Base-by-base conservation (phyloP, 2,113 vertebrate species). In the Channa maculata region DNA sequence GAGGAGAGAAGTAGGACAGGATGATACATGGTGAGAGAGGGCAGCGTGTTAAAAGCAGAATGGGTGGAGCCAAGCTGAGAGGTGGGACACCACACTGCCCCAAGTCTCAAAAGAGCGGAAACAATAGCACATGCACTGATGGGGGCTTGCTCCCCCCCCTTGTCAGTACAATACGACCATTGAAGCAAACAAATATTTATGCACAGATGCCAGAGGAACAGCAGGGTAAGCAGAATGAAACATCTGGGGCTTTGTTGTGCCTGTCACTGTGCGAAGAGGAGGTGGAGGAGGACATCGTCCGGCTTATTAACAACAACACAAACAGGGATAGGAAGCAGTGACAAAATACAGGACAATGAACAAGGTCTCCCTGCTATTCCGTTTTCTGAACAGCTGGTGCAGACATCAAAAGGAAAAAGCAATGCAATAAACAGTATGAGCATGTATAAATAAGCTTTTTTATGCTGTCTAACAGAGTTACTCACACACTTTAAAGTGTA, bases 151-250 rank as follows among this genome's bases (percentile, higher is more conserved):
- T 82, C 77, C 63, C 82, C 86, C 74, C 45, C 59, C 82, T 48
- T 15, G 65, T 61, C 52, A 15, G 48, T 45, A 92, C 92, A 92
- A 92, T 89, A 83, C 75, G 39, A 49, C 67, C 80, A 89, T 92
- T 92, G 87, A 92, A 84, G 83, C 80, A 77, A 81, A 88, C 66
- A 85, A 89, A 90, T 92, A 90, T 87, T 82, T 87, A 90, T 92
- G 90, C 82, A 76, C 80, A 90, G 88, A 91, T 85, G 82, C 80
- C 85, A 79, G 79, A 59, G 72, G 76, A 84, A 74, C 60, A 81
- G 86, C 83, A 71, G 74, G 69, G 65, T 76, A 70, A 73, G 86
- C 85, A 77, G 66, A 43, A 39, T 33, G 62, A 57, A 67, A 63
- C 49, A 52, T 70, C 12, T 1, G 43, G 44, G 77, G 54, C 76